Evolutionary conservation across 2,888 invertebrate species (phyloP).

Genomic region (Parapristionchus giblindavisi): DNA sequence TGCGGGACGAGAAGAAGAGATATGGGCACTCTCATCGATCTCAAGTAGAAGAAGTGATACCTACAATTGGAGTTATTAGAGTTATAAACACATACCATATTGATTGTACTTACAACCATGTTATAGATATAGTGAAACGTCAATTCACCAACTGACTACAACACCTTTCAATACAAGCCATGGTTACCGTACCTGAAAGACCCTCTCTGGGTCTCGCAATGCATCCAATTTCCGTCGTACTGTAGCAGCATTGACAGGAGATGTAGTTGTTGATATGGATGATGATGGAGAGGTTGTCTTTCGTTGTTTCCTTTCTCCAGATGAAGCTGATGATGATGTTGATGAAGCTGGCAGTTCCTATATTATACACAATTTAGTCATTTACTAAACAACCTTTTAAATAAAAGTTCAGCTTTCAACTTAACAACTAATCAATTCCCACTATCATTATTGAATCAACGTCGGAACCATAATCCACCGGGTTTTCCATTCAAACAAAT

Average conservation of each 20-base stretch:
- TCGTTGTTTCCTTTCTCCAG: too few relatives aligned
- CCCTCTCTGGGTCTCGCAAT: background rate
- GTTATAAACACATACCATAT: background rate
- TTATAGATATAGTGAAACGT: background rate
- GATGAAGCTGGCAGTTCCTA: too few relatives aligned
- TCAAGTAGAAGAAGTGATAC: conserved; percentile 12
- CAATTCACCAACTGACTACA: background rate
- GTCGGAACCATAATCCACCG: too few relatives aligned
- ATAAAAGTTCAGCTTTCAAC: too few relatives aligned
- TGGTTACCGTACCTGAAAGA: background rate
- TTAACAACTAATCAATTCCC: too few relatives aligned
- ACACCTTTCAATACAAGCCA: background rate
- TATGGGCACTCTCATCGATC: background rate
- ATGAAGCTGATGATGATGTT: too few relatives aligned
- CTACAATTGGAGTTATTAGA: background rate
- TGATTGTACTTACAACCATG: background rate
- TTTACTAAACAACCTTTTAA: too few relatives aligned
- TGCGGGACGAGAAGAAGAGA: background rate
- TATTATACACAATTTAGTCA: too few relatives aligned
- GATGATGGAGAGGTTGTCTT: too few relatives aligned
- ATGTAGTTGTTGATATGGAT: background rate
- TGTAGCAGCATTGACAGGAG: background rate
- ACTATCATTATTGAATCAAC: too few relatives aligned
- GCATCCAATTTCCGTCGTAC: background rate
- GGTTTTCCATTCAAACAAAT: too few relatives aligned